Percentiles rank a stretch among this genome's conserved stretches.
Evolutionary conservation across 2,113 vertebrate species (phyloP).

Genomic region (Furnarius figulus): DNA sequence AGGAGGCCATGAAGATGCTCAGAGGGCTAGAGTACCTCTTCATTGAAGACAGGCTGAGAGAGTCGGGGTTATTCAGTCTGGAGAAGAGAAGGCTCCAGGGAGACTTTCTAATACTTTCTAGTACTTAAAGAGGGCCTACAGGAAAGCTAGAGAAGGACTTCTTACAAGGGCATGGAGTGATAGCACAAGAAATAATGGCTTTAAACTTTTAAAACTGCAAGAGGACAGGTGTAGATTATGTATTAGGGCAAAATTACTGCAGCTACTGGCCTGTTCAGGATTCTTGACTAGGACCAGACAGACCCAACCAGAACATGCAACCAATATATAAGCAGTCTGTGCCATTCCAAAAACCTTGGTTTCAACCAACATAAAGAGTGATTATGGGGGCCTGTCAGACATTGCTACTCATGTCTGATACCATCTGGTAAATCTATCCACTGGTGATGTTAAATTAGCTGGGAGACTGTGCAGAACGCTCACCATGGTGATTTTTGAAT

Average conservation of each 20-base stretch:
- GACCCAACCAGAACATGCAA: background rate
- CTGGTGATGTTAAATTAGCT: background rate
- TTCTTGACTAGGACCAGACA: background rate
- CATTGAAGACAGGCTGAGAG: too few relatives aligned
- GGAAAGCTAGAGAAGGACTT: background rate
- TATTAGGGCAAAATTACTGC: background rate
- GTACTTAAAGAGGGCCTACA: too few relatives aligned
- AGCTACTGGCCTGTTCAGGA: background rate
- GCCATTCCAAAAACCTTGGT: background rate
- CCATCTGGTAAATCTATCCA: conserved; percentile 12
- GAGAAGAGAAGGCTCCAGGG: too few relatives aligned
- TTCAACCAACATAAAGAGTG: background rate
- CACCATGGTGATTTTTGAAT: background rate
- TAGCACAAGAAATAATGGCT: background rate
- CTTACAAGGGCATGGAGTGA: background rate
- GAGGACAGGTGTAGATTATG: background rate
- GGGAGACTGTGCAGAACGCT: background rate
- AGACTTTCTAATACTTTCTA: too few relatives aligned
- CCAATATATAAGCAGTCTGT: background rate
- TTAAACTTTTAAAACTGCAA: background rate
- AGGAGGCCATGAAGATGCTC: background rate
- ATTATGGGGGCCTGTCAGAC: background rate
- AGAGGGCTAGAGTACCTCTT: background rate
- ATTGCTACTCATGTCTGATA: background rate
- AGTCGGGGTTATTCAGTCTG: too few relatives aligned